A percentile compares a stretch with the other conserved stretches of the same genome.
Conservation (phyloP, 2,888 invertebrate genomes). For the Nymphalis c-album region DNA sequence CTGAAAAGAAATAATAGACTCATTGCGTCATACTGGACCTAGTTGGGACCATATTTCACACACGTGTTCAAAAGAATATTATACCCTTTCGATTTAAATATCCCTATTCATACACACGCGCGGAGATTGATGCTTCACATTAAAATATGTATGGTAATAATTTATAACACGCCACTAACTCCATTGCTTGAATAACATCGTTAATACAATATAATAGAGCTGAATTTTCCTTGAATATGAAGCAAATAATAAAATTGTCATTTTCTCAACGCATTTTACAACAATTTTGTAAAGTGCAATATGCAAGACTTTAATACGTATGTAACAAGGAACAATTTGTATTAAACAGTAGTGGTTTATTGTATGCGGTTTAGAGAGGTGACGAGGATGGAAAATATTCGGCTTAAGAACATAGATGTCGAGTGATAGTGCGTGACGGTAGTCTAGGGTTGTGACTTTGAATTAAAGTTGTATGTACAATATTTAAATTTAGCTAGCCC, state of each 20-base stretch:
- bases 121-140: conserved; percentile 66
- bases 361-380: conserved; percentile 59
- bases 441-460: conserved; percentile 55
- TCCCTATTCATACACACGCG: conserved; percentile 61
- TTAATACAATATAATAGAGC: conserved; percentile 37
- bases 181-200: neutral
- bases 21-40: conserved; percentile 42
- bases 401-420: conserved; percentile 68
- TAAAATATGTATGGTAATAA: conserved; percentile 63
- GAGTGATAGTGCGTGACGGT: conserved; percentile 72
- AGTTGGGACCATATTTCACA: conserved; percentile 47
- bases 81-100: conserved; percentile 65
- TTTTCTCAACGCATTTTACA: conserved; percentile 28
- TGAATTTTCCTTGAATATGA: conserved; percentile 28
- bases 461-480: neutral
- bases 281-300: conserved; percentile 35
- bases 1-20: conserved; percentile 34
- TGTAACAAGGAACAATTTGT: conserved; percentile 40
- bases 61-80: conserved; percentile 55
- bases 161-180: conserved; percentile 45
- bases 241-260: conserved; percentile 24
- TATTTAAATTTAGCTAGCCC: neutral
- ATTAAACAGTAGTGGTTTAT: conserved; percentile 15
- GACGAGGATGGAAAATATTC: conserved; percentile 78
- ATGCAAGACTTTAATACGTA: neutral